Conservation (phyloP, 2,797 vertebrate genomes). For the Malacoctenus gilli region DNA sequence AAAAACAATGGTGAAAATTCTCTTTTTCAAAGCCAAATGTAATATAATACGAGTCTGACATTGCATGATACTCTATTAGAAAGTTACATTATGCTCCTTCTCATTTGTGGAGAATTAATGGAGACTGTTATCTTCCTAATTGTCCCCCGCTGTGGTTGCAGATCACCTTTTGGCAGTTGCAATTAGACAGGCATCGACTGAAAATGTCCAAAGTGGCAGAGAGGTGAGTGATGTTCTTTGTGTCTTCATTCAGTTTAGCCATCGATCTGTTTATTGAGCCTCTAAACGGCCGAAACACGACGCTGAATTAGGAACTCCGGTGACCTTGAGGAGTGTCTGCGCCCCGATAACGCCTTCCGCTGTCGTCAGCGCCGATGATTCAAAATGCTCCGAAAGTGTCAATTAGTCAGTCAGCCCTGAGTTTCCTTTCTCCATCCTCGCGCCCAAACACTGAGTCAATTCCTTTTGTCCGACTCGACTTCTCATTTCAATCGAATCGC, state of each 20-base stretch:
- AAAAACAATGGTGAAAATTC: too few relatives aligned
- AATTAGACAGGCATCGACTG: constrained; percentile 97
- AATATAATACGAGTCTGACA: too few relatives aligned
- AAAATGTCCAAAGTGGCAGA: constrained; percentile 99
- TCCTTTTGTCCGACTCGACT: background rate
- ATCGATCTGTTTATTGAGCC: constrained; percentile 75
- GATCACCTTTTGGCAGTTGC: constrained; percentile 98
- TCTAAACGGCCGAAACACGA: constrained; percentile 53
- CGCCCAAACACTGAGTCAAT: constrained; percentile 7
- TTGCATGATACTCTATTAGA: too few relatives aligned
- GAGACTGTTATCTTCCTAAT: constrained; percentile 47
- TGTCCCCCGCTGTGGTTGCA: constrained; percentile 78
- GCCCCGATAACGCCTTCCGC: constrained; percentile 20
- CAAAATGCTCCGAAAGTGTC: constrained; percentile 27
- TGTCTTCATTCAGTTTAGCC: constrained; percentile 67
- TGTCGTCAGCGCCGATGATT: constrained; percentile 20
- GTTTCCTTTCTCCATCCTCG: constrained; percentile 8
- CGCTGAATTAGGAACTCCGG: constrained; percentile 48
- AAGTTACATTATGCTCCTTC: too few relatives aligned
- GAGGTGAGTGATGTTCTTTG: constrained; percentile 83
- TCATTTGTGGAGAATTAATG: too few relatives aligned
- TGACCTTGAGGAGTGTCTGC: constrained; percentile 59
- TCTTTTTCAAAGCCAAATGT: too few relatives aligned
- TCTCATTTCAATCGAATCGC: constrained; percentile 11
- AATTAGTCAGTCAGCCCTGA: constrained; percentile 28